Percentiles rank a stretch among this genome's conserved stretches.
phyloP scores from a whole-genome alignment of 2,888 invertebrate genomes.

The Ceriagrion tenellum region DNA sequence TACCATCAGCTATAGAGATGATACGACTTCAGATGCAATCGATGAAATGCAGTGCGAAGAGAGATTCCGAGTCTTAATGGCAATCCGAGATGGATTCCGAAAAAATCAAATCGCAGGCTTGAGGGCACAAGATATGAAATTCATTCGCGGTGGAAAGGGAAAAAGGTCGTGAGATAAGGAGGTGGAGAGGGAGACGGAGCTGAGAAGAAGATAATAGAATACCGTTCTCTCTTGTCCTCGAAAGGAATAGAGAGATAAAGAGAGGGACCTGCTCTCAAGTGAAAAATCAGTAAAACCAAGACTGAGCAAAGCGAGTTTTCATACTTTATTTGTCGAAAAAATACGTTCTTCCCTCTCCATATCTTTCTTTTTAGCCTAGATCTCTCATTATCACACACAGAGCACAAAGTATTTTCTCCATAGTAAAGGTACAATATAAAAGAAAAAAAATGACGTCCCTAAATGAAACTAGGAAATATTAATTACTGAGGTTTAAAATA shows the following conservation, averaged over 20 bases:
- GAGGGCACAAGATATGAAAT: not conserved
- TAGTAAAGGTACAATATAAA: not conserved
- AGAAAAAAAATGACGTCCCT: not conserved
- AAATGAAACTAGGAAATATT: not conserved
- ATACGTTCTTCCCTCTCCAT: not conserved
- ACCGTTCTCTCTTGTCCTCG: not conserved
- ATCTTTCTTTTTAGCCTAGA: not conserved
- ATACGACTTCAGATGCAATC: not conserved
- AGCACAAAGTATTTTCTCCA: not conserved
- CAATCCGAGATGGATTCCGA: not conserved
- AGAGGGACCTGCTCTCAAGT: not conserved
- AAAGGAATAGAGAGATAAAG: too few relatives aligned
- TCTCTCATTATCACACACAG: not conserved
- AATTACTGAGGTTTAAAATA: not conserved
- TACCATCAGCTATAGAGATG: not conserved
- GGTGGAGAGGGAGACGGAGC: not conserved
- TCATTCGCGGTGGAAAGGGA: not conserved
- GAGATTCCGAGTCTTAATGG: not conserved
- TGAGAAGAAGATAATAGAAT: not conserved
- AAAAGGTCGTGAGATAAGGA: not conserved
- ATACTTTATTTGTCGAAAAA: not conserved
- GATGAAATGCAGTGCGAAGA: not conserved
- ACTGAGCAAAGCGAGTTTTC: not conserved
- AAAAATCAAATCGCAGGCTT: not conserved
- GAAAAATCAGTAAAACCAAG: not conserved